These are phyloP conservation scores for Rosalia funebris DNA, from an alignment of 2,888 invertebrate species.

Conservation along the genomic window DNA sequence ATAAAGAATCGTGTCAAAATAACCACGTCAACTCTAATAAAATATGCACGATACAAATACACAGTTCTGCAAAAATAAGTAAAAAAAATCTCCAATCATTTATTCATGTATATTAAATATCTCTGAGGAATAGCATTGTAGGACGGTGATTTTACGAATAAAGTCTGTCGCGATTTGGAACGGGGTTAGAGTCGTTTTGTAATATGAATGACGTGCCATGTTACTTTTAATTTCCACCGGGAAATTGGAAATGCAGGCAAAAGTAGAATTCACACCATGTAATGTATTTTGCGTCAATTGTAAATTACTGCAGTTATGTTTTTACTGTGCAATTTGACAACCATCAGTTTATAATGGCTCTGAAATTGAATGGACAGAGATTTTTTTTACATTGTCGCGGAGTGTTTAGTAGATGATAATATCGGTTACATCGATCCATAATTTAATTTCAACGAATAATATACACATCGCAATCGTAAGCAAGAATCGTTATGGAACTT, in stretches of 20 bases:
- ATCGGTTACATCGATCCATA: too few relatives aligned
- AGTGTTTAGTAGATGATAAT: too few relatives aligned
- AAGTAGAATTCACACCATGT: slow-evolving; percentile 32
- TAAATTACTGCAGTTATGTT: slow-evolving; percentile 27
- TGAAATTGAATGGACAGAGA: slow-evolving; percentile 4
- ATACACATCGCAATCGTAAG: too few relatives aligned
- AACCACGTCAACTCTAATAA: too few relatives aligned
- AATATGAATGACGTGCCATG: slow-evolving; percentile 42
- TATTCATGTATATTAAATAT: slow-evolving; percentile 2
- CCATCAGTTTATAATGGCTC: neutral
- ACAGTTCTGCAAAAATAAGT: too few relatives aligned
- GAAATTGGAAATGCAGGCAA: slow-evolving; percentile 43
- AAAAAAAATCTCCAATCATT: slow-evolving; percentile 1
- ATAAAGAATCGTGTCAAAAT: too few relatives aligned
- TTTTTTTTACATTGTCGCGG: too few relatives aligned
- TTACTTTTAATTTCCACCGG: slow-evolving; percentile 46
- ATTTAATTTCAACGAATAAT: too few relatives aligned
- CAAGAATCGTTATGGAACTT: too few relatives aligned
- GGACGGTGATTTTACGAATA: slow-evolving; percentile 5
- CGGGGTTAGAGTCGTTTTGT: slow-evolving; percentile 16
- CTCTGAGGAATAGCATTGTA: neutral
- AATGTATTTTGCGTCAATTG: slow-evolving; percentile 30
- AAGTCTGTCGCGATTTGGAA: slow-evolving; percentile 16
- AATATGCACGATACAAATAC: too few relatives aligned
- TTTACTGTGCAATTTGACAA: slow-evolving; percentile 16